Evolutionary conservation across 2,113 vertebrate species (phyloP).

Genomic region (Ceyx margarethae): DNA sequence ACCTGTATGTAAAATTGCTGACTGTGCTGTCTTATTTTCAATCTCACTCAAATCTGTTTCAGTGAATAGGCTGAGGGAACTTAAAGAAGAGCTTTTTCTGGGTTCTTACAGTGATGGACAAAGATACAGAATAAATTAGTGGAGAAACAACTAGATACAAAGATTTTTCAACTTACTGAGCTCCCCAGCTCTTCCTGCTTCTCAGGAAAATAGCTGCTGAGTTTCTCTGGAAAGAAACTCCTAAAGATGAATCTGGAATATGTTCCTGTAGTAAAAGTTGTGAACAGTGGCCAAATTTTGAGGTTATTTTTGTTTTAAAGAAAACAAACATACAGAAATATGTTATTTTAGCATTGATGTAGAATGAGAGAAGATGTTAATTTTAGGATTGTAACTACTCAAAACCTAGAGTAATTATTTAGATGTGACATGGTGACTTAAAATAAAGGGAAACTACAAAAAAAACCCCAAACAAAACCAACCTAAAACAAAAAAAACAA

Average conservation of each 20-base stretch:
- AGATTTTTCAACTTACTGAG: neutral
- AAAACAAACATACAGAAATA: constrained; percentile 5
- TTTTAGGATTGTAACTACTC: neutral
- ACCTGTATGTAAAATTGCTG: neutral
- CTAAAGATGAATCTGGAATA: neutral
- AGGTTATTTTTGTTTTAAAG: constrained; percentile 1
- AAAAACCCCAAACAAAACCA: neutral
- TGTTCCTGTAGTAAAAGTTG: neutral
- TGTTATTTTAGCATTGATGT: neutral
- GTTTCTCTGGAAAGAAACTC: neutral
- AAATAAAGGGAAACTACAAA: neutral
- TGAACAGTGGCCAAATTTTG: neutral
- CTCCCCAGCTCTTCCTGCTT: neutral
- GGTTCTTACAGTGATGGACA: neutral
- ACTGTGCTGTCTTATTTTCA: neutral
- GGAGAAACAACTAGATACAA: neutral
- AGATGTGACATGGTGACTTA: neutral
- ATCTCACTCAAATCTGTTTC: neutral
- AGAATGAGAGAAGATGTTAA: neutral
- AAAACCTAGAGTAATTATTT: neutral
- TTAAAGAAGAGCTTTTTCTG: neutral
- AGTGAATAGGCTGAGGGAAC: neutral
- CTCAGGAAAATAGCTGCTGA: neutral
- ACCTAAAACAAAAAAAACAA: neutral
- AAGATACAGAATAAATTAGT: neutral